These are phyloP conservation scores for Ladona fulva DNA, from an alignment of 1,140 invertebrate genomes.

Conservation along the genomic window DNA sequence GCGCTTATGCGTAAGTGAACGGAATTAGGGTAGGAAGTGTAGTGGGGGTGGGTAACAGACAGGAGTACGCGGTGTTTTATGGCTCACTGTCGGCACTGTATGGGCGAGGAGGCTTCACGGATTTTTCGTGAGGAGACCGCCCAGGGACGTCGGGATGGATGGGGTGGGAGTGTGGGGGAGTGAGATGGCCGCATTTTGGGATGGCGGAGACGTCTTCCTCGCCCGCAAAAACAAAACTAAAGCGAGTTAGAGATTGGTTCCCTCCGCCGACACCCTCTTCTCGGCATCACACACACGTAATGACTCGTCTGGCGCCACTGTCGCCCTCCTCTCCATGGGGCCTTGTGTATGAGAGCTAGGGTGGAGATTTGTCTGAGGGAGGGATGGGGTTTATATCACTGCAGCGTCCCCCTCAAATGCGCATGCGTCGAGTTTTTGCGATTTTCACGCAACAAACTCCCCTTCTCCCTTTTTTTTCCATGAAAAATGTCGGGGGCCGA, in stretches of 20 bases:
- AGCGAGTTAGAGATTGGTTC: constrained; percentile 8
- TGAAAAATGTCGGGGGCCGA: no score
- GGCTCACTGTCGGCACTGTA: no score
- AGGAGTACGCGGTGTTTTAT: no score
- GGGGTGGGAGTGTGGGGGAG: neutral
- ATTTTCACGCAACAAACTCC: no score
- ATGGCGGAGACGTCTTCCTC: neutral
- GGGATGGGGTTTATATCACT: neutral
- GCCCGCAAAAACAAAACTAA: neutral
- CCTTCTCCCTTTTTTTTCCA: no score
- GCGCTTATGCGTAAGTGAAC: no score
- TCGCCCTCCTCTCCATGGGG: neutral
- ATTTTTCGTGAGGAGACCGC: no score
- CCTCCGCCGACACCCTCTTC: neutral
- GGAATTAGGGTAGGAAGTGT: no score
- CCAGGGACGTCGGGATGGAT: neutral
- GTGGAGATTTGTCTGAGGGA: neutral
- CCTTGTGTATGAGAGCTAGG: neutral
- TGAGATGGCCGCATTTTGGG: neutral
- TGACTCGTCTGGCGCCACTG: neutral
- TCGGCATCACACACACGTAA: neutral
- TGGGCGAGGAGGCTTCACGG: no score
- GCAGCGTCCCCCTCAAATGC: no score
- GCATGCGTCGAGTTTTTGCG: no score
- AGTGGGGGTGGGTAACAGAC: no score